Base-by-base conservation (phyloP, 2,797 vertebrate genomes). In the Peromyscus attwateri region DNA sequence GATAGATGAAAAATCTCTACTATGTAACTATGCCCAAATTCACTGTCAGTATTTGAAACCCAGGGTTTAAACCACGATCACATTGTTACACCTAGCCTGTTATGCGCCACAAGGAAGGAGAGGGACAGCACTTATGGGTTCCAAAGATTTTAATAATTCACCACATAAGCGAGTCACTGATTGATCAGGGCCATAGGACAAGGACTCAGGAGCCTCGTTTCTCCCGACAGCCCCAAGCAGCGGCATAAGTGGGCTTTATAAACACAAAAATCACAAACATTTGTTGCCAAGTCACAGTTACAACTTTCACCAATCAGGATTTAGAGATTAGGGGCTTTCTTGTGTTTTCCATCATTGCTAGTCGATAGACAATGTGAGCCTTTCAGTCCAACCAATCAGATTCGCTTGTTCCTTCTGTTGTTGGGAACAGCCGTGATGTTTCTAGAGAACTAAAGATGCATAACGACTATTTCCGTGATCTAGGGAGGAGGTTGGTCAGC, bases 1-100 rank as follows among this genome's bases (percentile, higher is more conserved):
- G 92, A 75, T 0, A n/a, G 31, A 91, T 93, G 31, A 87, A 73
- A 71, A 80, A 29, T 60, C 6, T 21, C 40, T 88, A 64, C 92
- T 62, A 27, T 31, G 7, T 79, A 92, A 92, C 49, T 37, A 62
- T 64, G 77, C n/a, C 92, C 76, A 96, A 95, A 91, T 66, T 27
- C 31, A 49, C 25, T 25, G 64, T 62, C n/a, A 76, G 37, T 25
- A 83, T 89, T 87, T 94, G 40, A 97, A 81, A 66, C 23, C 66
- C 46, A 12, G 7, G 11, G 6, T 8, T 85, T 21, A 75, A 89
- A 94, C 89, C 11, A 62, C 12, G 52, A 84, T 77, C 43, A 76
- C 31, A 25, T 40, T 73, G 37, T 40, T 13, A 73, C 71, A 73
- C 21, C 21, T 13, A 40, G 71, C 37, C 37, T 3, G 9, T 40